phyloP scores from a whole-genome alignment of 2,113 vertebrate genomes.

The Chamaetylas fuelleborni region DNA sequence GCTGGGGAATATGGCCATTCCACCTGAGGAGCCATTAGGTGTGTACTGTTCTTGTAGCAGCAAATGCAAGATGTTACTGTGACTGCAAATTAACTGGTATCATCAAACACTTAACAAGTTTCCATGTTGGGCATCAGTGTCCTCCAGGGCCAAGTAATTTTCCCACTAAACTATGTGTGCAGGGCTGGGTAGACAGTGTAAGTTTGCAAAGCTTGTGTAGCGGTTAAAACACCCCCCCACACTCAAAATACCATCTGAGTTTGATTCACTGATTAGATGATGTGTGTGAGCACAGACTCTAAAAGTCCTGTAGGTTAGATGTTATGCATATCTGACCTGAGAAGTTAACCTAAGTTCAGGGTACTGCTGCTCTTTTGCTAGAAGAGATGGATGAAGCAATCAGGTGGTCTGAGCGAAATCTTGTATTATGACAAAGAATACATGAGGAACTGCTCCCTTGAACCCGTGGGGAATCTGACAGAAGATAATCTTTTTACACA shows the following conservation, averaged over 20 bases:
- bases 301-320: neutral
- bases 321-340: neutral
- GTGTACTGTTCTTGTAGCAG: neutral
- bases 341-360: conserved; percentile 15
- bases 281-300: neutral
- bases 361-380: neutral
- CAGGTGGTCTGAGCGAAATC: conserved; percentile 20
- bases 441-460: neutral
- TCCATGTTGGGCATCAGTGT: neutral
- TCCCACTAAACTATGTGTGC: neutral
- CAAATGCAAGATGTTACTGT: neutral
- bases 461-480: neutral
- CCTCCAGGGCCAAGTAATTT: neutral
- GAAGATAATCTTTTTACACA: conserved; percentile 39
- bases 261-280: neutral
- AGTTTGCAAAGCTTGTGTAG: neutral
- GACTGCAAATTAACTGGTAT: neutral
- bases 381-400: conserved; percentile 17
- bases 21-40: neutral
- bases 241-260: neutral
- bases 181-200: neutral
- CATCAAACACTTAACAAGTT: neutral
- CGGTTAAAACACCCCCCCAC: neutral
- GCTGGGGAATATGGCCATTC: neutral
- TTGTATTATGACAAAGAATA: conserved; percentile 28